These are phyloP conservation scores for Ostrea denselamellosa DNA, from an alignment of 1,140 invertebrate species.

Conservation along the genomic window DNA sequence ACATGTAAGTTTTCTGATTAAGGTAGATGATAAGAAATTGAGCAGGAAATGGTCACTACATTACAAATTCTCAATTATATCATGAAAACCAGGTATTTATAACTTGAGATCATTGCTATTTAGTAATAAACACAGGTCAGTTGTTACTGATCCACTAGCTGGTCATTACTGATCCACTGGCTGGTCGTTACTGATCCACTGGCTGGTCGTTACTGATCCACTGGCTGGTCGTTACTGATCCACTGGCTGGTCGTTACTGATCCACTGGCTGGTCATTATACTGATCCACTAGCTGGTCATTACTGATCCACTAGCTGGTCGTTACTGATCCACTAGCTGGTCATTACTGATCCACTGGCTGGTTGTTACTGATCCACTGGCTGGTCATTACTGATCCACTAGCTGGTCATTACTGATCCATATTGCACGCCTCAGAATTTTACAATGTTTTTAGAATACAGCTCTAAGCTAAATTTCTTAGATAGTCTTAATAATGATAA, in stretches of 20 bases:
- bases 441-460: too few species aligned
- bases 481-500: background rate
- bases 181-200: too few species aligned
- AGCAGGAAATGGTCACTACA: background rate
- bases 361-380: too few species aligned
- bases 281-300: too few species aligned
- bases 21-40: background rate
- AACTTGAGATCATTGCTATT: too few species aligned
- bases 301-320: background rate
- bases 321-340: too few species aligned
- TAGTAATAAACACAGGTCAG: background rate
- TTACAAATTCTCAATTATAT: background rate
- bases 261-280: background rate
- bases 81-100: background rate
- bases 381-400: too few species aligned
- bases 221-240: background rate
- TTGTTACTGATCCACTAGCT: background rate
- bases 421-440: background rate
- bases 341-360: background rate
- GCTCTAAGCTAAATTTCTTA: background rate
- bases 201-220: too few species aligned
- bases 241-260: too few species aligned
- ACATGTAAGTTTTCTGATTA: background rate
- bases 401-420: background rate
- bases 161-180: background rate